A percentile compares a stretch with the other conserved stretches of the same genome.
These are phyloP conservation scores for Drosophila borealis DNA, from an alignment of 2,888 invertebrate species.

Conservation along the genomic window DNA sequence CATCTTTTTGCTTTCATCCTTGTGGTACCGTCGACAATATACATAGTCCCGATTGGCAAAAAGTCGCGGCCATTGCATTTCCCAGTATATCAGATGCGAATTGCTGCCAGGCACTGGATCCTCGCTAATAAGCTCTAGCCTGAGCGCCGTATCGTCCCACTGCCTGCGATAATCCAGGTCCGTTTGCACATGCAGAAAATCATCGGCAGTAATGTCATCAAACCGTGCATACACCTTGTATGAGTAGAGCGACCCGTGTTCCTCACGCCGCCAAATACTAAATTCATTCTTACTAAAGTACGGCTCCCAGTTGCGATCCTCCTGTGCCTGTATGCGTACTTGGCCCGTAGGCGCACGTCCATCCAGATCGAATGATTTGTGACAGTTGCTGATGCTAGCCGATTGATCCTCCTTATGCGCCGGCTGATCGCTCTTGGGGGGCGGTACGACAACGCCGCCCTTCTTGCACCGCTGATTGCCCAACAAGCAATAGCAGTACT, in stretches of 20 bases:
- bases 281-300: slow-evolving; percentile 92
- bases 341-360: slow-evolving; percentile 41
- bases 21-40: slow-evolving; percentile 89
- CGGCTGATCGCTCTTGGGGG: not conserved
- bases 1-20: slow-evolving; percentile 87
- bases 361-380: slow-evolving; percentile 33
- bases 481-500: slow-evolving; percentile 78
- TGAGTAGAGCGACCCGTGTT: slow-evolving; percentile 89
- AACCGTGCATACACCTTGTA: slow-evolving; percentile 95
- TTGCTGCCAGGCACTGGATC: slow-evolving; percentile 87
- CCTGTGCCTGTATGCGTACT: slow-evolving; percentile 63
- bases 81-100: slow-evolving; percentile 94
- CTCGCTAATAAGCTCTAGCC: slow-evolving; percentile 89
- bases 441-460: slow-evolving; percentile 19
- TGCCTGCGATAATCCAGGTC: slow-evolving; percentile 91
- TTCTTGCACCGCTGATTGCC: slow-evolving; percentile 75
- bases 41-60: slow-evolving; percentile 95
- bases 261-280: slow-evolving; percentile 92
- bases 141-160: slow-evolving; percentile 92
- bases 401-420: slow-evolving; percentile 54
- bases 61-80: slow-evolving; percentile 93
- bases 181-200: slow-evolving; percentile 93
- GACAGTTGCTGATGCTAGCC: slow-evolving; percentile 85
- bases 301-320: slow-evolving; percentile 86
- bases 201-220: slow-evolving; percentile 90